These are phyloP conservation scores for Podarcis raffonei DNA, from an alignment of 2,113 vertebrate genomes.

Conservation along the genomic window DNA sequence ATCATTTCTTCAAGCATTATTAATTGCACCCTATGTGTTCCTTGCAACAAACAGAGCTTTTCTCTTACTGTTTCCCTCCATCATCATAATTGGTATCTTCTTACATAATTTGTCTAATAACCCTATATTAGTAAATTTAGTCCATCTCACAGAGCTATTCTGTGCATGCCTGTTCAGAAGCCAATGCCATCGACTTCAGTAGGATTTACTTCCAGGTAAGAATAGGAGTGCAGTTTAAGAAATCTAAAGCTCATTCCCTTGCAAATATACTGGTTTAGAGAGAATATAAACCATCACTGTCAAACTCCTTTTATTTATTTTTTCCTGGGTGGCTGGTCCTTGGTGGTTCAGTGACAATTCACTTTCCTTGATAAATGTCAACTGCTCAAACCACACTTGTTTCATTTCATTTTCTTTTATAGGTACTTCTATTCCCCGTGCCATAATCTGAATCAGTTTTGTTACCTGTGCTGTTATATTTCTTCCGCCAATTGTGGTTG, in stretches of 20 bases:
- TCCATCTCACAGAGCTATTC: not conserved
- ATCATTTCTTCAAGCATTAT: not conserved
- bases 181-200: not conserved
- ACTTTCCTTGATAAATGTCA: conserved; percentile 49
- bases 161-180: not conserved
- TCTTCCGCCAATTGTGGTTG: conserved; percentile 55
- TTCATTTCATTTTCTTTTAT: conserved; percentile 47
- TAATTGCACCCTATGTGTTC: not conserved
- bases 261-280: not conserved
- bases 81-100: not conserved
- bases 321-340: conserved; percentile 7
- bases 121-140: not conserved
- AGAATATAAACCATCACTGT: conserved; percentile 31
- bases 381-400: conserved; percentile 25
- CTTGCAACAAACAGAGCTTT: not conserved
- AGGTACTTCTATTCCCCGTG: conserved; percentile 39
- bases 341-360: conserved; percentile 10
- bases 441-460: conserved; percentile 43
- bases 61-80: no score
- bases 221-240: no score
- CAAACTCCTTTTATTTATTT: conserved; percentile 2
- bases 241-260: not conserved
- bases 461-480: conserved; percentile 45
- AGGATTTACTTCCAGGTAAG: not conserved
- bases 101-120: not conserved